Evolutionary conservation across 2,113 vertebrate genomes (phyloP).

Genomic region (Labeo rohita): DNA sequence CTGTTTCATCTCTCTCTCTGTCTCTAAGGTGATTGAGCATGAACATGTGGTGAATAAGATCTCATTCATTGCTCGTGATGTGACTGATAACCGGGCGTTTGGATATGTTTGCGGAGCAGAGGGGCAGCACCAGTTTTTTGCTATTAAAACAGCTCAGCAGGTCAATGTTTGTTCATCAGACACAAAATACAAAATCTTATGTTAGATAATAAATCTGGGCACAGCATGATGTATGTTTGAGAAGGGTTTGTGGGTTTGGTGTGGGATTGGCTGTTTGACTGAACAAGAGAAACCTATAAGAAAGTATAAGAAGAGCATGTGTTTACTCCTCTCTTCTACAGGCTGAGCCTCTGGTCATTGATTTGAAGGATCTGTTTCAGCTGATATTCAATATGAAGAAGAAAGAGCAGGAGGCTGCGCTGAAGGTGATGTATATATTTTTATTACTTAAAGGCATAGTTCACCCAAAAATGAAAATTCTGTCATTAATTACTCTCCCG

Average conservation of each 20-base stretch:
- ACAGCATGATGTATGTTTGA: not conserved
- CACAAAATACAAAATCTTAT: not conserved
- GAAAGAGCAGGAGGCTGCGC: conserved; percentile 84
- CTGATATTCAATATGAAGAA: conserved; percentile 93
- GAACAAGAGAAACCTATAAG: too few relatives aligned
- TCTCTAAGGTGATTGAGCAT: conserved; percentile 91
- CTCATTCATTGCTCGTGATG: conserved; percentile 96
- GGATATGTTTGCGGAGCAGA: conserved; percentile 95
- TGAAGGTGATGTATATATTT: conserved; percentile 60
- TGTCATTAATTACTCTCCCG: too few relatives aligned
- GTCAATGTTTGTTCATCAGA: conserved; percentile 63
- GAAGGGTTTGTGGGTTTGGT: too few relatives aligned
- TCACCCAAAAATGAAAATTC: too few relatives aligned
- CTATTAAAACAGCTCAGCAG: conserved; percentile 96
- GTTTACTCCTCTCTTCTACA: conserved; percentile 57
- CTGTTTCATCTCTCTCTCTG: not conserved
- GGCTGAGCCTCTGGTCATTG: conserved; percentile 92
- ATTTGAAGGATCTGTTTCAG: conserved; percentile 96
- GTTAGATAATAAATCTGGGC: not conserved
- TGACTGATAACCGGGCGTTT: conserved; percentile 94
- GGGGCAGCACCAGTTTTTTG: conserved; percentile 97
- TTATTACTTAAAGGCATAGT: not conserved
- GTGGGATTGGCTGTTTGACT: too few relatives aligned
- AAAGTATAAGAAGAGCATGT: not conserved
- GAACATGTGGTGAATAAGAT: conserved; percentile 95